Evolutionary conservation across 2,888 invertebrate species (phyloP), one percentile per base, ranked within the genome.

Genomic region (Unio pictorum): DNA sequence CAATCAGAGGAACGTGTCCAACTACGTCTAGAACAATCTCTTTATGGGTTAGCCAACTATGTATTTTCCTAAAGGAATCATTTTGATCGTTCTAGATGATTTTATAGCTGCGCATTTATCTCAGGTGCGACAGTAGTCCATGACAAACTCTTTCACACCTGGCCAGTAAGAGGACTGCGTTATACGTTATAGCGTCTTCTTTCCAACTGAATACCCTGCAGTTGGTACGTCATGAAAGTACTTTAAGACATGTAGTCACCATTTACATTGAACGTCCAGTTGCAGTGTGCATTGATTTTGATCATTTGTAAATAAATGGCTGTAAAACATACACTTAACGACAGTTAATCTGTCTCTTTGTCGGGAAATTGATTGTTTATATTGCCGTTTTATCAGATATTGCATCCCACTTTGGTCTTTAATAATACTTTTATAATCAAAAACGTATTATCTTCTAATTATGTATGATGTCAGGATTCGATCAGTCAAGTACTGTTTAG

Each of bases 161-260:
- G 69, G 63, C 81, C 79, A 82, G 34, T 68, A 79, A 67, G 74
- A 82, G 5, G 57, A 28, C 34, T 58, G 55, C 28, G 67, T 45
- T 8, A 80, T 58, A 56, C 66, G 34, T n/a, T 61, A 11, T 28
- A 69, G 58, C 15, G 72, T 78, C 45, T 75, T 79, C 0, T 73
- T 67, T 11, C 61, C 23, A 2, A 81, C 81, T 15, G 78, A 61
- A 59, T 84, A 82, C 23, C 76, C 82, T n/a, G 70, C 68, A 17
- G 67, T 68, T 23, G 67, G 64, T 3, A 72, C 65, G 34, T 77
- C 73, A 64, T 69, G 63, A 45, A 23, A 58, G 55, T 72, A 65
- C 20, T 60, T 72, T 4, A 76, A 59, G 4, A 72, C 67, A 8
- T 71, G 64, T 20, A 55, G n/a, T 17, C 45, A 59, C 7, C 45